phyloP scores from a whole-genome alignment of 2,113 vertebrate species.

The Choloepus hoffmanni region DNA sequence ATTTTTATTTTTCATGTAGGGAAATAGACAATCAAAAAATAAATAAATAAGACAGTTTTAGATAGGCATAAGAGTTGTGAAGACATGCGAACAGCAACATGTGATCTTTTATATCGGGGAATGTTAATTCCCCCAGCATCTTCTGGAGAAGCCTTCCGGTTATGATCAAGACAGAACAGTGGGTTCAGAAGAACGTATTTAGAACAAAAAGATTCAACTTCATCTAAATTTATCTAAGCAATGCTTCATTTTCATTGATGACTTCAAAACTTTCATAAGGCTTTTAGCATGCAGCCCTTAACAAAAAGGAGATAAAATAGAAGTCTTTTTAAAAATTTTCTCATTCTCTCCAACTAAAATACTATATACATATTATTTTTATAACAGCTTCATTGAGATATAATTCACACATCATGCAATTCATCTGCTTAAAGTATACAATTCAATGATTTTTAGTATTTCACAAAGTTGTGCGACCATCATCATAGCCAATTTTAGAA shows the following conservation, averaged over 20 bases:
- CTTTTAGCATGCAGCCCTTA: neutral
- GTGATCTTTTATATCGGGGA: neutral
- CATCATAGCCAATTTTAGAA: neutral
- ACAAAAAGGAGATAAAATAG: neutral
- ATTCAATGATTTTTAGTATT: neutral
- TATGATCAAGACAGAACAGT: neutral
- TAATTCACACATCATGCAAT: neutral
- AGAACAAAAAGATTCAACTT: neutral
- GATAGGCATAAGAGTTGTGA: neutral
- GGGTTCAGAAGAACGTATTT: neutral
- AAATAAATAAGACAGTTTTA: neutral
- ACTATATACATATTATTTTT: slow-evolving; percentile 10
- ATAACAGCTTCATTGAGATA: slow-evolving; percentile 1
- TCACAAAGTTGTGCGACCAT: neutral
- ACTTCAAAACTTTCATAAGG: neutral
- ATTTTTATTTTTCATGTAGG: neutral
- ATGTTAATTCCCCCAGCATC: neutral
- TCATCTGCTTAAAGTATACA: neutral
- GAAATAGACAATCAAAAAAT: neutral
- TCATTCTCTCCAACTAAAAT: neutral
- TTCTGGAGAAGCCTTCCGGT: neutral
- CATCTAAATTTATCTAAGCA: neutral
- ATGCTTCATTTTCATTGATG: slow-evolving; percentile 2
- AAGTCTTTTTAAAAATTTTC: neutral
- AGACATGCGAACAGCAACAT: neutral